Conservation (phyloP, 2,113 vertebrate genomes). For the Macquaria australasica region DNA sequence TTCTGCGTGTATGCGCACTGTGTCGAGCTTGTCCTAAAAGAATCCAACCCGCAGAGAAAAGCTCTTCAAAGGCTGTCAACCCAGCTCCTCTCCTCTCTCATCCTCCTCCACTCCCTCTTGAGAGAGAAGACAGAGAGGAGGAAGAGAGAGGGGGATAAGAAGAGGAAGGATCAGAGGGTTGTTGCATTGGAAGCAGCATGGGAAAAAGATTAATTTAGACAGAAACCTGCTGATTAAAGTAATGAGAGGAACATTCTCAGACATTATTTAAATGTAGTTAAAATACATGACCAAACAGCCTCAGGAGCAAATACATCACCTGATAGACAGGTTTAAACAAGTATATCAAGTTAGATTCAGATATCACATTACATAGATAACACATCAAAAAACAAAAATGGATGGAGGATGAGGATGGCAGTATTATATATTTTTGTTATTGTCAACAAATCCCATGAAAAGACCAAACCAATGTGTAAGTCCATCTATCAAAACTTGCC, state of each 20-base stretch:
- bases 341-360: background rate
- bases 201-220: constrained; percentile 36
- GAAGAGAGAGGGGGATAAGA: constrained; percentile 13
- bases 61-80: constrained; percentile 67
- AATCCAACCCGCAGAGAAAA: constrained; percentile 57
- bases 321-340: background rate
- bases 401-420: background rate
- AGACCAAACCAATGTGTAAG: background rate
- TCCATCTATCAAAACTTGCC: background rate
- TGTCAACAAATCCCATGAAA: background rate
- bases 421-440: background rate
- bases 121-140: constrained; percentile 41
- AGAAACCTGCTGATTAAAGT: constrained; percentile 46
- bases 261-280: constrained; percentile 1
- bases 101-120: constrained; percentile 56
- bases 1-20: constrained; percentile 11
- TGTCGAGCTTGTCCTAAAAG: constrained; percentile 52
- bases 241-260: background rate
- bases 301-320: background rate
- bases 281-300: background rate
- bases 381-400: background rate
- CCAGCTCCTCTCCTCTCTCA: constrained; percentile 46
- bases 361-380: background rate
- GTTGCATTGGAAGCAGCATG: constrained; percentile 7
- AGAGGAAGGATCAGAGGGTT: constrained; percentile 47